Conservation (phyloP, 2,888 invertebrate species). For the Apantesis nais region DNA sequence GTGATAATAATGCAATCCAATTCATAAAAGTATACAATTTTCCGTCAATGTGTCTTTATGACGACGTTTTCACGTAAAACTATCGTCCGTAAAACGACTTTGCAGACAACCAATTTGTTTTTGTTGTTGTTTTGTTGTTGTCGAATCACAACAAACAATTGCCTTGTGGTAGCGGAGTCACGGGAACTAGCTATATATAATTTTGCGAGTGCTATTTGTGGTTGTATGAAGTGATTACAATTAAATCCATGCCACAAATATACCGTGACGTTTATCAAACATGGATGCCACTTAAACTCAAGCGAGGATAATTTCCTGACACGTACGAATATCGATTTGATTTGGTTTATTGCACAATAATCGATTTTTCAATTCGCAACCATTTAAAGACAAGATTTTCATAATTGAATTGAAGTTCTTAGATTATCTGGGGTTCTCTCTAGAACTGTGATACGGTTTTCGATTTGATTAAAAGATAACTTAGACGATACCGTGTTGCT, state of each 20-base stretch:
- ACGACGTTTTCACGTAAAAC: no score
- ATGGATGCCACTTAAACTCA: not conserved
- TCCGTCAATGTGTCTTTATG: no score
- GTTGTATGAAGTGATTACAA: not conserved
- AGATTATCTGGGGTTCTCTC: not conserved
- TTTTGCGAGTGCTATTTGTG: not conserved
- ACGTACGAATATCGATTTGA: not conserved
- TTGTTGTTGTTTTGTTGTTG: not conserved
- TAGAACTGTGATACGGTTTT: not conserved
- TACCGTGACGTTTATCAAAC: not conserved
- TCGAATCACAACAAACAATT: not conserved
- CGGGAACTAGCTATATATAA: not conserved
- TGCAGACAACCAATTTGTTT: no score
- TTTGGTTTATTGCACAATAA: conserved; percentile 4
- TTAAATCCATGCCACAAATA: not conserved
- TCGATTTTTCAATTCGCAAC: conserved; percentile 1
- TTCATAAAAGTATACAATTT: no score
- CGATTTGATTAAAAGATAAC: not conserved
- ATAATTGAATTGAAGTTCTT: not conserved
- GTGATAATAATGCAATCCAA: no score
- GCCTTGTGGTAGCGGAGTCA: not conserved
- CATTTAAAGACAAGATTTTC: not conserved
- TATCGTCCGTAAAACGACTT: no score
- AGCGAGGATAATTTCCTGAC: conserved; percentile 2
- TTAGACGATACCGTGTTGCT: not conserved